Evolutionary conservation across 2,113 vertebrate genomes (phyloP).

Genomic region (Neolamprologus variostigma): DNA sequence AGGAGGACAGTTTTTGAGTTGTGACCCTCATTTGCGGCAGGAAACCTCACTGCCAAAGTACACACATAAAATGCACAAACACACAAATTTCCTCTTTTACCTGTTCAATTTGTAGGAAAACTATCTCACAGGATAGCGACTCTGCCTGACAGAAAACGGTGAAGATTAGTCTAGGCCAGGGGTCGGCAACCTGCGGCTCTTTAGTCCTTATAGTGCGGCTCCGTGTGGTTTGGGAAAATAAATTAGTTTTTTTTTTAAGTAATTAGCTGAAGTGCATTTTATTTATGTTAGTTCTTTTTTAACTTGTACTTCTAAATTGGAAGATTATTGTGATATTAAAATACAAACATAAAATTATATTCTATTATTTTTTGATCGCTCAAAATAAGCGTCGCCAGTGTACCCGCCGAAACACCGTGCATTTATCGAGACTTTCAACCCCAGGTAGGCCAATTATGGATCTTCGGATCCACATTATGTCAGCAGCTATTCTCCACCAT

Average conservation of each 20-base stretch:
- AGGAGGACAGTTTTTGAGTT: constrained; percentile 25
- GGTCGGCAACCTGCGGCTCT: background rate
- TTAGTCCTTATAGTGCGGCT: background rate
- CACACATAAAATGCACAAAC: constrained; percentile 22
- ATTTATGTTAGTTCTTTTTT: background rate
- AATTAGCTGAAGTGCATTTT: background rate
- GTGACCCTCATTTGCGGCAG: constrained; percentile 23
- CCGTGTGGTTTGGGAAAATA: background rate
- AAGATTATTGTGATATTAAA: background rate
- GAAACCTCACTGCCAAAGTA: constrained; percentile 49
- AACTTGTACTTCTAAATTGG: background rate
- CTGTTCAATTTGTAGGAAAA: background rate
- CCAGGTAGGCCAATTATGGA: background rate
- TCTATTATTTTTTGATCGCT: background rate
- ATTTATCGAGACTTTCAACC: background rate
- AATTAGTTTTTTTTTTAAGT: background rate
- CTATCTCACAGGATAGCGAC: background rate
- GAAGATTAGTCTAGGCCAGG: background rate
- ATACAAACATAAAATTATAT: background rate
- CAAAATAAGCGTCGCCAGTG: background rate
- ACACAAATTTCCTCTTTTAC: background rate
- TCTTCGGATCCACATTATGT: background rate
- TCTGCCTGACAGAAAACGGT: background rate
- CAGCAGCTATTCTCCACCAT: rapidly evolving
- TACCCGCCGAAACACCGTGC: background rate